Percentiles rank a stretch among this genome's conserved stretches.
phyloP scores from a whole-genome alignment of 2,888 invertebrate genomes.

The Erebia aethiops region DNA sequence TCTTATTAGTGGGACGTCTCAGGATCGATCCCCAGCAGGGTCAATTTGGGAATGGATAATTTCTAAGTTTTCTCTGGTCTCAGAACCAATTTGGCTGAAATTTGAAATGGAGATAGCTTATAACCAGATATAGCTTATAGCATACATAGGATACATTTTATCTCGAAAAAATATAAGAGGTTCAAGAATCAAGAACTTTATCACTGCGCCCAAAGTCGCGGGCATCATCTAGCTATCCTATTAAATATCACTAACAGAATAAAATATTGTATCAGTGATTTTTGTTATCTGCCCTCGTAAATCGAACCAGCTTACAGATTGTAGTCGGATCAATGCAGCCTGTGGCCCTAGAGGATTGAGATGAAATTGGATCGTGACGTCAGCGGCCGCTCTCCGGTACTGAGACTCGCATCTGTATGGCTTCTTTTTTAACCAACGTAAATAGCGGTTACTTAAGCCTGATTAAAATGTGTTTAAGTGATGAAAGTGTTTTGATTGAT shows the following conservation, averaged over 20 bases:
- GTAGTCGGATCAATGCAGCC: constrained; percentile 20
- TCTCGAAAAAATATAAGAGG: not conserved
- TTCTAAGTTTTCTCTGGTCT: no score
- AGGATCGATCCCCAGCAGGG: no score
- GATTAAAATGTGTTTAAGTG: constrained; percentile 10
- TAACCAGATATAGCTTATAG: no score
- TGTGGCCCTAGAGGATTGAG: constrained; percentile 26
- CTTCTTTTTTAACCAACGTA: not conserved
- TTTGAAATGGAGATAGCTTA: no score
- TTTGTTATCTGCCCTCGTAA: constrained; percentile 4
- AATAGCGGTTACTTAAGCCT: constrained; percentile 3
- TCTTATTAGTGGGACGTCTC: no score
- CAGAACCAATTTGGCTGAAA: no score
- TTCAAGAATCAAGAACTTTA: no score
- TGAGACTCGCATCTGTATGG: not conserved
- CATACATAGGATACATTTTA: no score
- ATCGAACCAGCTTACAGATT: constrained; percentile 16
- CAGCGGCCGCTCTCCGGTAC: constrained; percentile 19
- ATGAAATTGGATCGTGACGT: constrained; percentile 39
- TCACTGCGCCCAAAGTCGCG: no score
- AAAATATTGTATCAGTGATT: constrained; percentile 13
- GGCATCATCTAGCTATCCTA: no score
- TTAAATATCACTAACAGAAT: not conserved
- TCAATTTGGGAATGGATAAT: no score
- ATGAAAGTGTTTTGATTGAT: no score